These are phyloP conservation scores for Achroia grisella DNA, from an alignment of 1,140 invertebrate species.

Conservation along the genomic window DNA sequence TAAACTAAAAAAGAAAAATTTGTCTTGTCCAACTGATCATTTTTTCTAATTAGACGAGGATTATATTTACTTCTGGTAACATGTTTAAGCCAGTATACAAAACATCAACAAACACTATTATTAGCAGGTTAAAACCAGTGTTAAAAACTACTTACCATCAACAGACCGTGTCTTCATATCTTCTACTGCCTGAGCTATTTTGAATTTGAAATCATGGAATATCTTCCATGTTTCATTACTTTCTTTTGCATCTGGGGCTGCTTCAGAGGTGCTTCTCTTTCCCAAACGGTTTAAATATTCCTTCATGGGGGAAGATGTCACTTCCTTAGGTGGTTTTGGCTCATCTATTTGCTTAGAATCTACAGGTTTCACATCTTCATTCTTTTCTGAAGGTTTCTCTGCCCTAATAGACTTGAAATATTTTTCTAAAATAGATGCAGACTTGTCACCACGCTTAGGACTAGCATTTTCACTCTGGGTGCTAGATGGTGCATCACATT, in stretches of 20 bases:
- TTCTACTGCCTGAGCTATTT: constrained; percentile 70
- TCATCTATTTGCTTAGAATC: constrained; percentile 40
- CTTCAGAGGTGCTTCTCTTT: constrained; percentile 55
- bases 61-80: no score
- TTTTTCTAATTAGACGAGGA: no score
- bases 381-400: constrained; percentile 56
- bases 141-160: constrained; percentile 45
- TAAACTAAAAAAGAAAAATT: no score
- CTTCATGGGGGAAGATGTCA: constrained; percentile 68
- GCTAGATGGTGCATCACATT: constrained; percentile 51
- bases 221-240: constrained; percentile 70
- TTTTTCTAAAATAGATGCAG: constrained; percentile 64
- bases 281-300: constrained; percentile 68
- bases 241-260: constrained; percentile 47
- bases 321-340: constrained; percentile 44
- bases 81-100: no score
- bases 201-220: constrained; percentile 70
- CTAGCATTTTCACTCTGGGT: constrained; percentile 52
- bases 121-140: no score
- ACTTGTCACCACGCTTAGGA: constrained; percentile 59
- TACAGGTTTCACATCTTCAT: constrained; percentile 42
- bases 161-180: constrained; percentile 67
- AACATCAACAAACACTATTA: no score
- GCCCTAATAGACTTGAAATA: constrained; percentile 68
- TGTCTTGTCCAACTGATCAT: no score